Conservation (phyloP, 2,797 vertebrate genomes). For the Myotis pilosus region DNA sequence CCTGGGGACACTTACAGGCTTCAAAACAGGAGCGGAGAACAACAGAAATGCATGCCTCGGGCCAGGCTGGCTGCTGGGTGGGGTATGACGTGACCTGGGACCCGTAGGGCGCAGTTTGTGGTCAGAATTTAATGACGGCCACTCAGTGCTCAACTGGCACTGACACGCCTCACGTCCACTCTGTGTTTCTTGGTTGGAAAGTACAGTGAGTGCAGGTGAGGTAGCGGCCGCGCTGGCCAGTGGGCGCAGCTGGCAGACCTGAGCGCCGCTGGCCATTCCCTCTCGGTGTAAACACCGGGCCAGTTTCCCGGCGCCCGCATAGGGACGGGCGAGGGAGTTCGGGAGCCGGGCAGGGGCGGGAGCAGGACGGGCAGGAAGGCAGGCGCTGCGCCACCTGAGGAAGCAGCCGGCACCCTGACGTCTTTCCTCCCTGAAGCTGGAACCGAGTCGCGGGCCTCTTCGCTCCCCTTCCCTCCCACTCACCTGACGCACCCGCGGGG, state of each 20-base stretch:
- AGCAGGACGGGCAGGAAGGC: too few relatives aligned
- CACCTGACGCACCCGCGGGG: too few relatives aligned
- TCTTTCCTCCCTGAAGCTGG: background rate
- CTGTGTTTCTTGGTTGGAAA: background rate
- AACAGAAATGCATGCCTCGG: background rate
- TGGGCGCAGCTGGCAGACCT: background rate
- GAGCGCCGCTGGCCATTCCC: background rate
- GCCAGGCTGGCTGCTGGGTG: background rate
- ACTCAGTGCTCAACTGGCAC: background rate
- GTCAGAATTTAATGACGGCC: background rate
- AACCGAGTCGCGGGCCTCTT: background rate
- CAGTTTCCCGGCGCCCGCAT: background rate
- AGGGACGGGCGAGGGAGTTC: too few relatives aligned
- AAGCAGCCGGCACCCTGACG: too few relatives aligned
- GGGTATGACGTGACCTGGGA: background rate
- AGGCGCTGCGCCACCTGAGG: too few relatives aligned
- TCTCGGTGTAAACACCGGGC: background rate
- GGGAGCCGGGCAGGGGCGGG: too few relatives aligned
- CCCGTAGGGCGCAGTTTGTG: background rate
- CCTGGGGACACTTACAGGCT: background rate
- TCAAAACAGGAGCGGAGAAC: background rate
- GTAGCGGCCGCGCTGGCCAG: background rate
- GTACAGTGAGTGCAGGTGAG: background rate
- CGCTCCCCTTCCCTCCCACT: background rate
- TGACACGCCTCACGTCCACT: background rate